Evolutionary conservation across 2,888 invertebrate species (phyloP).

Genomic region (Chrysina gloriosa): DNA sequence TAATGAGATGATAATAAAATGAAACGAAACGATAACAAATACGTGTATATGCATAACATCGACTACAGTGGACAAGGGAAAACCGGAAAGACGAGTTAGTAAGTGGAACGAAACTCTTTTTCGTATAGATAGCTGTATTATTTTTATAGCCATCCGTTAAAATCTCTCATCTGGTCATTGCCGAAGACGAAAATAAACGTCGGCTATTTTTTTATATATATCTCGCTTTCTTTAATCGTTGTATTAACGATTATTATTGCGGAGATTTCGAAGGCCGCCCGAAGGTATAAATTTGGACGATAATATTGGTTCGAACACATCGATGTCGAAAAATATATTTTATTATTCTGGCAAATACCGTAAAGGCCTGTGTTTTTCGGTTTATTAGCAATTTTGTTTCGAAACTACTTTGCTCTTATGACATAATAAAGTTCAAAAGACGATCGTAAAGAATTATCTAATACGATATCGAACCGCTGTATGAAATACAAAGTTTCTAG

Average conservation of each 20-base stretch:
- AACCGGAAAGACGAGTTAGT: background rate
- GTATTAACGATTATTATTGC: background rate
- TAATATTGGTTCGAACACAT: background rate
- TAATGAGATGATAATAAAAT: background rate
- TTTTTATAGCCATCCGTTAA: background rate
- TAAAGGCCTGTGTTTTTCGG: conserved; percentile 7
- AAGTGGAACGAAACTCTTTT: background rate
- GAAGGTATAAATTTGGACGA: conserved; percentile 4
- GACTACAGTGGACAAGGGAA: background rate
- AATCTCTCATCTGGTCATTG: background rate
- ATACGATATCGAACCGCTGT: background rate
- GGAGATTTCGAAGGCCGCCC: background rate
- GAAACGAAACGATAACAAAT: background rate
- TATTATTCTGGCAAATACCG: background rate
- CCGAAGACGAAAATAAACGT: background rate
- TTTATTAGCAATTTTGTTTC: conserved; percentile 10
- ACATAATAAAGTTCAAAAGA: conserved; percentile 2
- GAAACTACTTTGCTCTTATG: background rate
- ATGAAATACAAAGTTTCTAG: no score
- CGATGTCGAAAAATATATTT: background rate
- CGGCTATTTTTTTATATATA: background rate
- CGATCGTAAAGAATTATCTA: background rate
- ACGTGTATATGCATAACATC: background rate
- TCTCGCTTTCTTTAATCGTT: background rate
- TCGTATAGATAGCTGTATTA: background rate